Percentiles rank a stretch among this genome's conserved stretches.
These are phyloP conservation scores for Meandrina meandrites DNA, from an alignment of 92 coral and sea anemone genomes.

Conservation along the genomic window DNA sequence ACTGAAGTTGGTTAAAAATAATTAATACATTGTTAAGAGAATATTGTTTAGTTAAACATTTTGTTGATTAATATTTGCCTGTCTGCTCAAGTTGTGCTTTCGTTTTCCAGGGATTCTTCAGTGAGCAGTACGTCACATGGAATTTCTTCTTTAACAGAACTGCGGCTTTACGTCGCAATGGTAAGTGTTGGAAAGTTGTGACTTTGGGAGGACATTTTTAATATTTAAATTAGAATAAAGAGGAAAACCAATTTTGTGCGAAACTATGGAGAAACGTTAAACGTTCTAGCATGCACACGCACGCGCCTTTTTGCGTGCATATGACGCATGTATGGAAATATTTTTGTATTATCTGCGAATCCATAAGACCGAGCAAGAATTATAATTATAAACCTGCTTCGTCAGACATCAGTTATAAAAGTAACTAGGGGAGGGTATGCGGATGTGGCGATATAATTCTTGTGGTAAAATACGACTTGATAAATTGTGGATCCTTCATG, in stretches of 20 bases:
- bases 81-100: background rate
- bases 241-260: background rate
- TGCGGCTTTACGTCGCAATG: conserved; percentile 74
- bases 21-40: background rate
- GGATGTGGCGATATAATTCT: no score
- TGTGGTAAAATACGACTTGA: no score
- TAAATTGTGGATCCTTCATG: no score
- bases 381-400: background rate
- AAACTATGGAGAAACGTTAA: background rate
- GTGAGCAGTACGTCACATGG: conserved; percentile 27
- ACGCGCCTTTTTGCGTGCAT: background rate
- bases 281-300: background rate
- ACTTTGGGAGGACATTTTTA: background rate
- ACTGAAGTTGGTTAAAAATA: no score
- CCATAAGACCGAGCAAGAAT: background rate
- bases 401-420: no score
- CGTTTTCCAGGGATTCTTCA: conserved; percentile 57
- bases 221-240: background rate
- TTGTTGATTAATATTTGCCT: background rate
- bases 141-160: conserved; percentile 61
- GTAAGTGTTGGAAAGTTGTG: conserved; percentile 45
- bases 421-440: no score
- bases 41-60: background rate
- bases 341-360: background rate
- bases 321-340: background rate